Conservation (phyloP, 2,113 vertebrate species). For the Nicator chloris region DNA sequence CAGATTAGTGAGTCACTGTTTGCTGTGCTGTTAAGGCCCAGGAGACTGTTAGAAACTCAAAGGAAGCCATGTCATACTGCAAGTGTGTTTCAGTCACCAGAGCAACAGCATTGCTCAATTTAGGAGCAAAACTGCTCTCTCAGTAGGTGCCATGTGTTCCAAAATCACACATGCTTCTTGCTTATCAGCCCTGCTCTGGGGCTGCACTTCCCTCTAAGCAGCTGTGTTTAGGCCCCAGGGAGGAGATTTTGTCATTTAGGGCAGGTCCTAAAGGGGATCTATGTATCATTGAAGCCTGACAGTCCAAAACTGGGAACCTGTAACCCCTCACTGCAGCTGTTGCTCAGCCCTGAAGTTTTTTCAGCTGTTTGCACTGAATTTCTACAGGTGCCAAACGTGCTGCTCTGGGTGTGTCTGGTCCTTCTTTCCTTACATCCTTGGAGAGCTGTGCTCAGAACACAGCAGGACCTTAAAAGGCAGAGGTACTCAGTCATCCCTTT, state of each 20-base stretch:
- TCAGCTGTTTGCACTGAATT: conserved; percentile 45
- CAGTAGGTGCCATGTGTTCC: not conserved
- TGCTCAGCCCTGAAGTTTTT: not conserved
- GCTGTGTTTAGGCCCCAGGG: not conserved
- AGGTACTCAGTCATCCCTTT: not conserved
- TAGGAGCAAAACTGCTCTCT: not conserved
- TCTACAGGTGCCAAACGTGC: conserved; percentile 16
- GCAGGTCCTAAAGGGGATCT: conserved; percentile 3
- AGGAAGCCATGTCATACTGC: conserved; percentile 5
- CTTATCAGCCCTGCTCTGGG: not conserved
- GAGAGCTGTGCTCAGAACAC: not conserved
- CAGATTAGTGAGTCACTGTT: conserved; percentile 59
- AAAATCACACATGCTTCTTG: not conserved
- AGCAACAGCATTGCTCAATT: conserved; percentile 23
- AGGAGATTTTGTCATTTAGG: conserved; percentile 35
- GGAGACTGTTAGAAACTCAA: not conserved
- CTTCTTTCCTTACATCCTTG: not conserved
- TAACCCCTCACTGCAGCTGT: conserved; percentile 36
- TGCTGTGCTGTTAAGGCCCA: conserved; percentile 24
- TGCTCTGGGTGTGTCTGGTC: not conserved
- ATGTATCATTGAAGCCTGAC: not conserved
- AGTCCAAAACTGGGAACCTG: conserved; percentile 25
- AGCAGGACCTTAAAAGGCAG: not conserved
- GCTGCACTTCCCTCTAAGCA: not conserved
- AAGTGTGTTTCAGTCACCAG: not conserved